Evolutionary conservation across 1,140 invertebrate species (phyloP).

Genomic region (Stenopsyche tienmushanensis): DNA sequence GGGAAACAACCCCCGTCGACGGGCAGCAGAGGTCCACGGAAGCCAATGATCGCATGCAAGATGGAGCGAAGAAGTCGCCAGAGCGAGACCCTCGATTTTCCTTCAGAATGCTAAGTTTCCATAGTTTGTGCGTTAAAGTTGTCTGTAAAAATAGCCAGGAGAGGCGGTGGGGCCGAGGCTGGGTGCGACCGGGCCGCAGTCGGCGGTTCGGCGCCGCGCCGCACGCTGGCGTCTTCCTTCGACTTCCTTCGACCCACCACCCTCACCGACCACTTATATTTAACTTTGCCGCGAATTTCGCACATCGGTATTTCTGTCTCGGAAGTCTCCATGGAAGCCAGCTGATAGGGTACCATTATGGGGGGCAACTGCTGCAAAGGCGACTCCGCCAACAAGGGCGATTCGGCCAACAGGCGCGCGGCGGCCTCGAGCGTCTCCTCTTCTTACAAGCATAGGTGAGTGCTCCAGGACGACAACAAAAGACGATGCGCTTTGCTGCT

Average conservation of each 20-base stretch:
- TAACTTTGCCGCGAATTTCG: too few species aligned
- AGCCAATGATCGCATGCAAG: not conserved
- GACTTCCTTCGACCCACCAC: not conserved
- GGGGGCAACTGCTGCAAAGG: conserved; percentile 39
- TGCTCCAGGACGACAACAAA: not conserved
- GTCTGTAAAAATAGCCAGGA: not conserved
- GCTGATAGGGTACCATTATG: conserved; percentile 14
- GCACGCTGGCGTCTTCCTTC: not conserved
- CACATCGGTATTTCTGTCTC: too few species aligned
- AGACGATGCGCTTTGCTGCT: not conserved
- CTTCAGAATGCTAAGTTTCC: not conserved
- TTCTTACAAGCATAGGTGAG: conserved; percentile 21
- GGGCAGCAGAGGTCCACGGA: not conserved
- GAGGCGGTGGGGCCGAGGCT: not conserved
- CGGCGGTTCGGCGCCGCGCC: conserved; percentile 8
- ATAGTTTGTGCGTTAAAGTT: not conserved
- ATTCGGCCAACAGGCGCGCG: conserved; percentile 28
- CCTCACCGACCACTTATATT: not conserved
- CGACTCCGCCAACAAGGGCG: conserved; percentile 32
- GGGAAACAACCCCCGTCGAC: not conserved
- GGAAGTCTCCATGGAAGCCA: too few species aligned
- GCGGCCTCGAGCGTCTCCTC: conserved; percentile 25
- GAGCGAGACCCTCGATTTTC: not conserved
- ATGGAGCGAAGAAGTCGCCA: too few species aligned
- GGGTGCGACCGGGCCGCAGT: not conserved